Conservation (phyloP, 2,888 invertebrate species). For the Lamellibrachia satsuma region DNA sequence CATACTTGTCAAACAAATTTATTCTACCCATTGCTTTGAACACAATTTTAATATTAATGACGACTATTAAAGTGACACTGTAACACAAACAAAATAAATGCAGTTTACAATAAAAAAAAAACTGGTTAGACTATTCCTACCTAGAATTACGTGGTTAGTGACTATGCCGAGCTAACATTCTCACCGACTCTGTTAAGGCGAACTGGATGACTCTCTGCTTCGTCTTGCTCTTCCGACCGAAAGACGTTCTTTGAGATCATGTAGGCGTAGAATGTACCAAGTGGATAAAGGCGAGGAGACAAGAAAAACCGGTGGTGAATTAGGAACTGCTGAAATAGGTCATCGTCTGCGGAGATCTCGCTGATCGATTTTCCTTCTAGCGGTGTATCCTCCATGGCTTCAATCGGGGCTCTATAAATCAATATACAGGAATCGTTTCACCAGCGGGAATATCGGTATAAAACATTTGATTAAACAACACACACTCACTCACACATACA, state of each 20-base stretch:
- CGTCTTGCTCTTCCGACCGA: not conserved
- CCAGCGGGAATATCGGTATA: not conserved
- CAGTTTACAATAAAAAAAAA: not conserved
- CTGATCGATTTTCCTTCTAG: not conserved
- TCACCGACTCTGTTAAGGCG: constrained; percentile 9
- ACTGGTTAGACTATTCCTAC: no score
- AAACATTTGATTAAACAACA: no score
- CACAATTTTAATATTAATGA: not conserved
- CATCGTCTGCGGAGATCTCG: not conserved
- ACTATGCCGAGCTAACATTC: not conserved
- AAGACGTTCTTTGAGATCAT: constrained; percentile 6
- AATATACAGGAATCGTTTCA: not conserved
- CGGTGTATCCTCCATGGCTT: not conserved
- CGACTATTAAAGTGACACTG: not conserved
- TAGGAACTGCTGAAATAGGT: not conserved
- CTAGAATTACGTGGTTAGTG: no score
- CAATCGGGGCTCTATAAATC: not conserved
- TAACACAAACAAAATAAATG: not conserved
- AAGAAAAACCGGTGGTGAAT: not conserved
- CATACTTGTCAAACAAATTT: no score
- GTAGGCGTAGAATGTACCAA: not conserved
- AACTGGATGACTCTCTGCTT: not conserved
- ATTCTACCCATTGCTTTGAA: no score
- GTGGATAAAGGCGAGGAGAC: not conserved
- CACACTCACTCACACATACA: no score